phyloP scores from a whole-genome alignment of 2,888 invertebrate species.

The Spodoptera exigua region DNA sequence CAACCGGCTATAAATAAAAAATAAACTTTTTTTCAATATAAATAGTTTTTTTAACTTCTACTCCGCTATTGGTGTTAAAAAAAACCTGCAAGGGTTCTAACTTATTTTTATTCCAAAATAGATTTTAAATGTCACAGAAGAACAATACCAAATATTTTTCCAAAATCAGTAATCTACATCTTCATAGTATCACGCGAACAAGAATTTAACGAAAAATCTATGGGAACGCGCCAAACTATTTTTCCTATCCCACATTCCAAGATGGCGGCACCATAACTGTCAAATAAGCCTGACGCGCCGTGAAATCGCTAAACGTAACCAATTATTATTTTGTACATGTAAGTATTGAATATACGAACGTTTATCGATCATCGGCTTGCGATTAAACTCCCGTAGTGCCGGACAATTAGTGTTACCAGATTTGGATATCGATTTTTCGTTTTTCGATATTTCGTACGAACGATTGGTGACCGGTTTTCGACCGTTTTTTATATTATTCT shows the following conservation, averaged over 20 bases:
- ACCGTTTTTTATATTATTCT: conserved; percentile 20
- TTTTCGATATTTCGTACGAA: conserved; percentile 36
- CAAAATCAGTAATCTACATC: conserved; percentile 3
- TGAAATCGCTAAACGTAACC: conserved; percentile 74
- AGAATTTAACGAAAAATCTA: conserved; percentile 26
- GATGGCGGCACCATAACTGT: conserved; percentile 64
- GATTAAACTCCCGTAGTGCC: conserved; percentile 41
- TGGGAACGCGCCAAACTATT: conserved; percentile 53
- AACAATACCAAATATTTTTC: conserved; percentile 1
- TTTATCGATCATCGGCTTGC: conserved; percentile 51
- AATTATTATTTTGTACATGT: conserved; percentile 64
- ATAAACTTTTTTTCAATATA: no score
- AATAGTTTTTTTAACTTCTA: no score
- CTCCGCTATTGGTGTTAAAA: no score
- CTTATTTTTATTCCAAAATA: neutral
- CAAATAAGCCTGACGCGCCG: conserved; percentile 67
- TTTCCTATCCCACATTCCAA: conserved; percentile 54
- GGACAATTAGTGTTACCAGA: conserved; percentile 45
- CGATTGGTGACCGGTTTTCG: conserved; percentile 32
- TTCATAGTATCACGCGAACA: conserved; percentile 18
- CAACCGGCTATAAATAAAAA: no score
- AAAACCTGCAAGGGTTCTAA: no score
- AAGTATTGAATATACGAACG: conserved; percentile 35
- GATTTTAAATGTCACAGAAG: neutral
- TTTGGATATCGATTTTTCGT: conserved; percentile 40